Conservation (phyloP, 2,113 vertebrate genomes). For the Fulmarus glacialis region DNA sequence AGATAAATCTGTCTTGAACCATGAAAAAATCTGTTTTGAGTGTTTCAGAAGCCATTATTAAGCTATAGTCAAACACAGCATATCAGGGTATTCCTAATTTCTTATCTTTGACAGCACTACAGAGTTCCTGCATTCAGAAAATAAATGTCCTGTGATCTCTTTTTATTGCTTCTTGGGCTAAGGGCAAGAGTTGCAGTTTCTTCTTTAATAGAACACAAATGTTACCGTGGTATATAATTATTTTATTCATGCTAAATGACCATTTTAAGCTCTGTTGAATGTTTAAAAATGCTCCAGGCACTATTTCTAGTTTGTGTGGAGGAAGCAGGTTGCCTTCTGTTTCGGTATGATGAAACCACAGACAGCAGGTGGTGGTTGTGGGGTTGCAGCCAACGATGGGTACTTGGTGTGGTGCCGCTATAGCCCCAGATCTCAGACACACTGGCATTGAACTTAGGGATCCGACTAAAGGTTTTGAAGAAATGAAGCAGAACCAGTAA, state of each 20-base stretch:
- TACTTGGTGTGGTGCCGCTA: rapidly evolving
- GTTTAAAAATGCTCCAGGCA: not conserved
- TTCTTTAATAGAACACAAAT: not conserved
- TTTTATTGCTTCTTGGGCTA: not conserved
- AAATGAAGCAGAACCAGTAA: not conserved
- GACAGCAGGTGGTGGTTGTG: not conserved
- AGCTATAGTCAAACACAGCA: not conserved
- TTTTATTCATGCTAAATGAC: not conserved
- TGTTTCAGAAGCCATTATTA: not conserved
- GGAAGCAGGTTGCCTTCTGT: not conserved
- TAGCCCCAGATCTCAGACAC: rapidly evolving
- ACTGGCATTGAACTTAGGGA: not conserved
- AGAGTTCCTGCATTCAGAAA: not conserved
- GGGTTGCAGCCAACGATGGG: not conserved
- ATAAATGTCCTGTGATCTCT: not conserved
- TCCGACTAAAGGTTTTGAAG: not conserved
- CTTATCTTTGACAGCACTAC: not conserved
- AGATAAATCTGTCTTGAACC: not conserved
- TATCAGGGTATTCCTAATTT: not conserved
- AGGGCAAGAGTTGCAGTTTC: rapidly evolving
- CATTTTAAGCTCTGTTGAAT: not conserved
- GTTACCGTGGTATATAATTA: not conserved
- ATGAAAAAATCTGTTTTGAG: not conserved
- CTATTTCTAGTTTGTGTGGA: not conserved
- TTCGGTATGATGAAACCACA: rapidly evolving